phyloP scores from a whole-genome alignment of 1,140 invertebrate genomes.

The Brachionus rubens region DNA sequence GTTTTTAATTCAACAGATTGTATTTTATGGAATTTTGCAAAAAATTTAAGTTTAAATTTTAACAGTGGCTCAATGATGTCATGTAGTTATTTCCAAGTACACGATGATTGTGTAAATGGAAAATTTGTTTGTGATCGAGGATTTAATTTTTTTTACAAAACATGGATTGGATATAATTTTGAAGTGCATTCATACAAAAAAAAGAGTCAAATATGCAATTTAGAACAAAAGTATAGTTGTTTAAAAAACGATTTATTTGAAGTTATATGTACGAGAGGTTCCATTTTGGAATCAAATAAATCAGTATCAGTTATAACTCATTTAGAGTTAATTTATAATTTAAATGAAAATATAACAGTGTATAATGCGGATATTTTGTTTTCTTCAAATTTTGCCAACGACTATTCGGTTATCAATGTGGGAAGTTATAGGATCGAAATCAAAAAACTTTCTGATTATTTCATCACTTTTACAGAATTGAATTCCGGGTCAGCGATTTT shows the following conservation, averaged over 20 bases:
- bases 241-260: neutral
- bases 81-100: neutral
- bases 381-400: too few relatives aligned
- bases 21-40: neutral
- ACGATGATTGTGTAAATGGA: neutral
- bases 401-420: too few relatives aligned
- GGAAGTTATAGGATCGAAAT: too few relatives aligned
- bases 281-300: too few relatives aligned
- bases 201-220: neutral
- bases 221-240: neutral
- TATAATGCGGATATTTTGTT: too few relatives aligned
- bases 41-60: neutral
- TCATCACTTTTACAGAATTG: too few relatives aligned
- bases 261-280: too few relatives aligned
- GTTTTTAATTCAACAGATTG: neutral
- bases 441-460: too few relatives aligned
- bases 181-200: neutral
- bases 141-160: too few relatives aligned
- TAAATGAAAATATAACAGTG: too few relatives aligned
- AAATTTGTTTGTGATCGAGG: neutral
- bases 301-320: too few relatives aligned
- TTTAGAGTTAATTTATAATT: too few relatives aligned
- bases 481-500: neutral
- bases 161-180: conserved; percentile 4
- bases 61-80: neutral